Evolutionary conservation across 2,797 vertebrate species (phyloP).

Genomic region (Sebastes trivittatus): DNA sequence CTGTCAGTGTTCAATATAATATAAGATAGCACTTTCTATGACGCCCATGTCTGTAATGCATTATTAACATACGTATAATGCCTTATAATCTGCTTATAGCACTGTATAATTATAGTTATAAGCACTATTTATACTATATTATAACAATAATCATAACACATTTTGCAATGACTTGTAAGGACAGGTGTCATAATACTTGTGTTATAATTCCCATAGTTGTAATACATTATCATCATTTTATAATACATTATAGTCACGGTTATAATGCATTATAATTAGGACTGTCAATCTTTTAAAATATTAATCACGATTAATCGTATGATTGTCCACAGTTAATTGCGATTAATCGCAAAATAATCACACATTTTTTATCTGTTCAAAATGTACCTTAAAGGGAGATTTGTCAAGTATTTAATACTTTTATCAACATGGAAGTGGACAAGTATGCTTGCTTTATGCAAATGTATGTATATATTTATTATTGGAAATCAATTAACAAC

Average conservation of each 20-base stretch:
- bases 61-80: neutral
- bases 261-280: neutral
- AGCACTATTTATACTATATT: neutral
- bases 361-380: no score
- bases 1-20: neutral
- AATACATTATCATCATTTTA: neutral
- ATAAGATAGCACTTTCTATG: neutral
- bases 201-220: neutral
- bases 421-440: no score
- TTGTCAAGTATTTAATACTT: no score
- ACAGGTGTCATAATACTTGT: neutral
- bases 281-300: no score
- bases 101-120: neutral
- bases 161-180: neutral
- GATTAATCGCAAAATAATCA: no score
- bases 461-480: no score
- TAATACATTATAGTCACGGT: neutral
- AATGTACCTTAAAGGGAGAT: no score
- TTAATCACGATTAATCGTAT: rapidly evolving
- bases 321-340: no score
- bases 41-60: neutral
- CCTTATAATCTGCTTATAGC: neutral
- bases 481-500: no score
- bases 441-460: no score
- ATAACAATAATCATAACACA: neutral